These are phyloP conservation scores for Antidorcas marsupialis DNA, from an alignment of 2,113 vertebrate genomes.

Conservation along the genomic window DNA sequence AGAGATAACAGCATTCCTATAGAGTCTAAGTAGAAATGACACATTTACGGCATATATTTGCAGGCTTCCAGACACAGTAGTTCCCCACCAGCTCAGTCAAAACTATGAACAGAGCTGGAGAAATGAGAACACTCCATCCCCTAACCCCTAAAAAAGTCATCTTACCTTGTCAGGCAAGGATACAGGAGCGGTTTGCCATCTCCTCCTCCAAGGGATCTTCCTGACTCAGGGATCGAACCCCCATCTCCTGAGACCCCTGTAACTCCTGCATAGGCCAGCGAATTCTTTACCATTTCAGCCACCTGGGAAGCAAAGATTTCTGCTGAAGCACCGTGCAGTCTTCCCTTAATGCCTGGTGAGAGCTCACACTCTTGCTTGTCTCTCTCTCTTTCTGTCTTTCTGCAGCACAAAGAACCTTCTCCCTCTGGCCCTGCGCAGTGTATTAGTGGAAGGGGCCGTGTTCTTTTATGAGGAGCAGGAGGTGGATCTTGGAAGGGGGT, in stretches of 20 bases:
- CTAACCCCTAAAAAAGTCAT: background rate
- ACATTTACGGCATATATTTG: background rate
- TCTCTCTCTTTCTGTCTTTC: background rate
- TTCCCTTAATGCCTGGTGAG: background rate
- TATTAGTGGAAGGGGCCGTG: constrained; percentile 25
- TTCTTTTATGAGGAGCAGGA: constrained; percentile 18
- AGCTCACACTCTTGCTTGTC: no score
- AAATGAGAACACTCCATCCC: background rate
- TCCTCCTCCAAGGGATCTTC: background rate
- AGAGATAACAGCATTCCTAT: background rate
- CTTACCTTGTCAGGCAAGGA: background rate
- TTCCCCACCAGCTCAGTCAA: background rate
- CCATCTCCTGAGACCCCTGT: background rate
- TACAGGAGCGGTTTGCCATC: background rate
- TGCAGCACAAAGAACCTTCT: background rate
- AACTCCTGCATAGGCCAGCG: background rate
- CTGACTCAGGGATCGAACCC: background rate
- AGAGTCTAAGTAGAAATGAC: background rate
- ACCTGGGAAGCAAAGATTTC: background rate
- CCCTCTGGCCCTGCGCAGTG: background rate
- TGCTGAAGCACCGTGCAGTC: background rate
- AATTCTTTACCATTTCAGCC: background rate
- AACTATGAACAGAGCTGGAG: background rate
- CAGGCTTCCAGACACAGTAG: background rate
- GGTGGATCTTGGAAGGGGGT: background rate